Conservation (phyloP, 2,888 invertebrate genomes). For the Sinohyriopsis cumingii region DNA sequence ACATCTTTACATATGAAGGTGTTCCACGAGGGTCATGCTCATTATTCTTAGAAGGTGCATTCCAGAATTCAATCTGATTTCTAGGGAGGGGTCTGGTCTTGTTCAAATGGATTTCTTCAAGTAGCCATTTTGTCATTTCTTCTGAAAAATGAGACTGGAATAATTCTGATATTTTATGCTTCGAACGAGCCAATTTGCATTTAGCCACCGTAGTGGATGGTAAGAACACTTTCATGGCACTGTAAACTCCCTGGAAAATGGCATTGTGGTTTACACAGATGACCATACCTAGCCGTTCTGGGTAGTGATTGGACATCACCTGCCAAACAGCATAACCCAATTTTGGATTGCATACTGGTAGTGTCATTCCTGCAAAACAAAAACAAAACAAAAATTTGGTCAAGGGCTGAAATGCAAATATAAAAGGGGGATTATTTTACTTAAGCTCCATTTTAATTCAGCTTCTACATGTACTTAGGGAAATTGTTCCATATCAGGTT, state of each 20-base stretch:
- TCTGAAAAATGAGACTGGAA: conserved; percentile 60
- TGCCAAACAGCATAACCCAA: conserved; percentile 64
- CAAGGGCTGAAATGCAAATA: not conserved
- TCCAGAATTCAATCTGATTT: conserved; percentile 65
- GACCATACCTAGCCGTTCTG: conserved; percentile 68
- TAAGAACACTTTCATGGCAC: conserved; percentile 65
- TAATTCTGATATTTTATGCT: conserved; percentile 55
- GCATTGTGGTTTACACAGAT: conserved; percentile 67
- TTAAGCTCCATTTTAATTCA: no score
- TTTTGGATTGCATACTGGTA: conserved; percentile 66
- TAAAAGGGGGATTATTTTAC: not conserved
- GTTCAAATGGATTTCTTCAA: conserved; percentile 66
- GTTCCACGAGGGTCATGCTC: conserved; percentile 68
- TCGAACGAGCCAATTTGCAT: conserved; percentile 59
- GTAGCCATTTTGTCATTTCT: conserved; percentile 63
- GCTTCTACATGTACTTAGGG: no score
- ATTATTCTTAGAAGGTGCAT: conserved; percentile 30
- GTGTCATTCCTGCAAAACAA: conserved; percentile 60
- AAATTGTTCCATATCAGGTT: no score
- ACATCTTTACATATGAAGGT: conserved; percentile 57
- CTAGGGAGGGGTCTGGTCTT: conserved; percentile 53
- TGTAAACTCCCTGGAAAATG: conserved; percentile 69
- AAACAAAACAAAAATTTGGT: not conserved
- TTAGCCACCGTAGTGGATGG: conserved; percentile 64
- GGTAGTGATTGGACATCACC: conserved; percentile 66